phyloP scores from a whole-genome alignment of 1,140 invertebrate genomes.

The Drosophila busckii region DNA sequence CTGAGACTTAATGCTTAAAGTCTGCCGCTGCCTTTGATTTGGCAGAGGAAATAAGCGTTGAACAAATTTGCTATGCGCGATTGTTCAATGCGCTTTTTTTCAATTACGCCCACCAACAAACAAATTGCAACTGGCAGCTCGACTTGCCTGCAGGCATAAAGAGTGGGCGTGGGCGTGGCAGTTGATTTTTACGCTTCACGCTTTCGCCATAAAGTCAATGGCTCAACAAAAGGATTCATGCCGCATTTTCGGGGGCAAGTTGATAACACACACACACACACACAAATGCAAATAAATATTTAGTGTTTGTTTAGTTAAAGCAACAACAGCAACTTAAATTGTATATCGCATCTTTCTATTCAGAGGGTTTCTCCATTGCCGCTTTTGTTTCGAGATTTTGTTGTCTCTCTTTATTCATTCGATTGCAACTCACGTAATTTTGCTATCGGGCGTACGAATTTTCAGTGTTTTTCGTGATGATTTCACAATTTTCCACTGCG shows the following conservation, averaged over 20 bases:
- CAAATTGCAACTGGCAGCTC: background rate
- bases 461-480: slow-evolving; percentile 67
- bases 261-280: too few species aligned
- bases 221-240: slow-evolving; percentile 54
- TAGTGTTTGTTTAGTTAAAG: slow-evolving; percentile 64
- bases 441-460: slow-evolving; percentile 55
- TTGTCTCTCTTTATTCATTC: slow-evolving; percentile 35
- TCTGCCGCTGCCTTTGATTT: slow-evolving; percentile 20
- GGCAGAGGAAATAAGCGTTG: slow-evolving; percentile 66
- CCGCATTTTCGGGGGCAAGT: slow-evolving; percentile 29
- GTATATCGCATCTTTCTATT: slow-evolving; percentile 44
- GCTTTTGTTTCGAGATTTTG: slow-evolving; percentile 32
- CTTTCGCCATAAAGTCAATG: slow-evolving; percentile 65
- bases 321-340: slow-evolving; percentile 48
- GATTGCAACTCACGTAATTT: slow-evolving; percentile 58
- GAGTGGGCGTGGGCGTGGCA: too few species aligned
- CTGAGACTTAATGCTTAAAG: too few species aligned
- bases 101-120: slow-evolving; percentile 63
- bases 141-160: too few species aligned
- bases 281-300: slow-evolving; percentile 73
- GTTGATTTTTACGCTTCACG: too few species aligned
- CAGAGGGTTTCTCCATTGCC: slow-evolving; percentile 25
- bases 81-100: slow-evolving; percentile 36
- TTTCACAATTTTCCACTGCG: slow-evolving; percentile 60
- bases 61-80: slow-evolving; percentile 55